These are phyloP conservation scores for Arenaria interpres DNA, from an alignment of 2,113 vertebrate genomes.

Conservation along the genomic window DNA sequence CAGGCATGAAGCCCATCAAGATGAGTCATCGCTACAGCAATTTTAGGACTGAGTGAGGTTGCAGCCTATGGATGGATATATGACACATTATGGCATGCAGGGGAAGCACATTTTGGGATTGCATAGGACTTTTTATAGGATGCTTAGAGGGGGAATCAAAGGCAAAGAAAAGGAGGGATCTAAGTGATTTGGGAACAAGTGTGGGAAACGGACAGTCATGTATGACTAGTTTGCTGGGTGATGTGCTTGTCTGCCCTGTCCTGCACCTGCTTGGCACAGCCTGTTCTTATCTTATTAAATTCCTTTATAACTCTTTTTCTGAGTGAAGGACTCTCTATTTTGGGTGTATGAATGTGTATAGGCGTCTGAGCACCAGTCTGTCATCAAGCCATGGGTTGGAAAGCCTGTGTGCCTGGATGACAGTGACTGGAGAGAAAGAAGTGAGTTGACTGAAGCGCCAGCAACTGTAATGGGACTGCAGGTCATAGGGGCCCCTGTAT, in stretches of 20 bases:
- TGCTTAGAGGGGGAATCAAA: background rate
- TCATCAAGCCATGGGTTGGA: background rate
- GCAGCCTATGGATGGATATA: background rate
- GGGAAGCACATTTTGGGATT: background rate
- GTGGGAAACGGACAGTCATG: background rate
- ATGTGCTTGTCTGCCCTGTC: background rate
- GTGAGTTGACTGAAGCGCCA: background rate
- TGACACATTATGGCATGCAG: background rate
- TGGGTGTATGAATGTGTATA: too few species aligned
- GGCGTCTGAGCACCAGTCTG: background rate
- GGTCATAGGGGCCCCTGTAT: fast-evolving
- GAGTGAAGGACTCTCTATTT: background rate
- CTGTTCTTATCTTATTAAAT: background rate
- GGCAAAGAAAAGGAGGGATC: background rate
- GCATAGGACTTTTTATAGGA: background rate
- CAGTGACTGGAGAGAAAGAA: background rate
- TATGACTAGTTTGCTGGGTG: background rate
- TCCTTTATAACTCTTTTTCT: background rate
- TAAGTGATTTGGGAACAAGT: background rate
- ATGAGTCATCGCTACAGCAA: background rate
- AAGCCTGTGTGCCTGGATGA: background rate
- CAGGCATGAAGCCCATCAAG: background rate
- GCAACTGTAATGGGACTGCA: background rate
- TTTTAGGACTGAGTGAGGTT: background rate
- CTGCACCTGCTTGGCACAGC: background rate